Conservation (phyloP, 2,888 invertebrate genomes). For the Orthosia cruda region DNA sequence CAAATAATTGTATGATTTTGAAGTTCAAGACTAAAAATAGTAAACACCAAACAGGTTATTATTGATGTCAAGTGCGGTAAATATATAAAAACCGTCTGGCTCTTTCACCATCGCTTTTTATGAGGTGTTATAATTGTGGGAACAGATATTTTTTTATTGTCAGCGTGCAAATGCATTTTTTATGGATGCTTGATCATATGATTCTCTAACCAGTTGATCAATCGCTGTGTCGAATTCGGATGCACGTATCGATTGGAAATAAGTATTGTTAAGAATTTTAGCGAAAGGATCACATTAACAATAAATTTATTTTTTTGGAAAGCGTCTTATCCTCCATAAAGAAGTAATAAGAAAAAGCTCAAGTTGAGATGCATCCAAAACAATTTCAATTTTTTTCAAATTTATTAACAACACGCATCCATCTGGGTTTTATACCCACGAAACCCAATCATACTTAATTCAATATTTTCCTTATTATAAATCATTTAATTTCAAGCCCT, state of each 20-base stretch:
- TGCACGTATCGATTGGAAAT: conserved; percentile 22
- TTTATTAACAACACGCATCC: too few relatives aligned
- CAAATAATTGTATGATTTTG: conserved; percentile 65
- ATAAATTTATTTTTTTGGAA: neutral
- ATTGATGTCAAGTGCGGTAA: conserved; percentile 63
- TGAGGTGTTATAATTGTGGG: conserved; percentile 67
- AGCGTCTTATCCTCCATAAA: too few relatives aligned
- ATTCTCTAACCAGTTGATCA: conserved; percentile 25
- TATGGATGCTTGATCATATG: conserved; percentile 42
- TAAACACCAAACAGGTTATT: conserved; percentile 52
- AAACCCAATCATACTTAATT: neutral
- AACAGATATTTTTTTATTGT: conserved; percentile 57
- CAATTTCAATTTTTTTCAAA: neutral
- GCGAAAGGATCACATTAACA: neutral
- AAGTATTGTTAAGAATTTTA: conserved; percentile 15
- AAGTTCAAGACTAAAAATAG: conserved; percentile 65
- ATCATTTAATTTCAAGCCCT: conserved; percentile 26
- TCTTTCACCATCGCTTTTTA: conserved; percentile 63
- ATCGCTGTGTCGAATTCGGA: conserved; percentile 48
- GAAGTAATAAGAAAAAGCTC: neutral
- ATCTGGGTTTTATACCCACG: neutral
- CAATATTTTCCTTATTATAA: conserved; percentile 25
- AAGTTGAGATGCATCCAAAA: neutral
- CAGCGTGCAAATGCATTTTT: conserved; percentile 60
- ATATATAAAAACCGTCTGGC: conserved; percentile 52